phyloP scores from a whole-genome alignment of 2,797 vertebrate genomes.

The Orestias chungarensis region DNA sequence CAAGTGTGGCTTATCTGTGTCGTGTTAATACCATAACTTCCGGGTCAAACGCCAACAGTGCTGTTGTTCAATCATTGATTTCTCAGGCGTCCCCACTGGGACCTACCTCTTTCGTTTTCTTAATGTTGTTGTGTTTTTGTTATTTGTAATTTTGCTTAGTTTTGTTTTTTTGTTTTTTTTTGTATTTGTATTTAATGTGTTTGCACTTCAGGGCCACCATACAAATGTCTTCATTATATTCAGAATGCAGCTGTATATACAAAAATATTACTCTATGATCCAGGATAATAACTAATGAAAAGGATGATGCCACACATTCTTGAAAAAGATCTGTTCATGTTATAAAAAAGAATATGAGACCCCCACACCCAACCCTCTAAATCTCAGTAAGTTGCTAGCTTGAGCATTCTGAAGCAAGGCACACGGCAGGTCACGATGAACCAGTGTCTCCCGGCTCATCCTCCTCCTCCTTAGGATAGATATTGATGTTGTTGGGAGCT shows the following conservation, averaged over 20 bases:
- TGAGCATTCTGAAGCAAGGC: conserved; percentile 45
- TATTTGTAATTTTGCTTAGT: no score
- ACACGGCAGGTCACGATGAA: conserved; percentile 60
- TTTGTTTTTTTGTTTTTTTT: no score
- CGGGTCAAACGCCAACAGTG: no score
- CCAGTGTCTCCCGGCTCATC: conserved; percentile 56
- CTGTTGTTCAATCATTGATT: no score
- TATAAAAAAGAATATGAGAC: conserved; percentile 19
- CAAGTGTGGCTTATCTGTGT: no score
- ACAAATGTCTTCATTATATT: background rate
- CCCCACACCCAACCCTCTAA: conserved; percentile 57
- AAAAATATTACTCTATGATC: background rate
- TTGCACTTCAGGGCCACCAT: no score
- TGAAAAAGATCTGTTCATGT: conserved; percentile 5
- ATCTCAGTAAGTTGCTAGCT: conserved; percentile 12
- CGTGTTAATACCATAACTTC: no score
- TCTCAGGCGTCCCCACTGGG: no score
- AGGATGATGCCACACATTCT: conserved; percentile 24
- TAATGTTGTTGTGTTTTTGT: no score
- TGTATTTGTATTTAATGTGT: no score
- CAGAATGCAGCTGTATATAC: background rate
- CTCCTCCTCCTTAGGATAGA: conserved; percentile 67
- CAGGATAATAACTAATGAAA: conserved; percentile 6
- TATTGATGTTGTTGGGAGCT: conserved; percentile 72
- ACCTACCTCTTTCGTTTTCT: no score